Evolutionary conservation across 2,888 invertebrate species (phyloP).

Genomic region (Dryobota labecula): DNA sequence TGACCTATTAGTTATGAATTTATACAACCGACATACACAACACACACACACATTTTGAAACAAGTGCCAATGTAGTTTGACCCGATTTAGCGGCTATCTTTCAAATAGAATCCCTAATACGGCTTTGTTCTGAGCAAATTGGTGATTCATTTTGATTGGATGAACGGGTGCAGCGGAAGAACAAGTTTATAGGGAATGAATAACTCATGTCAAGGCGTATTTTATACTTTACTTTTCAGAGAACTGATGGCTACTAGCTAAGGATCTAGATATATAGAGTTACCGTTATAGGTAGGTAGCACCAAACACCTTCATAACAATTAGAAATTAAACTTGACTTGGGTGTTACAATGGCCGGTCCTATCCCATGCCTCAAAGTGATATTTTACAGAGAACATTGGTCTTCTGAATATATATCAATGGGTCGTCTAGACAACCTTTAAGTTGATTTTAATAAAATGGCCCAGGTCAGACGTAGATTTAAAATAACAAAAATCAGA

Average conservation of each 20-base stretch:
- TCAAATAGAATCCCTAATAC: conserved; percentile 68
- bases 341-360: neutral
- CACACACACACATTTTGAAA: too few relatives aligned
- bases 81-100: conserved; percentile 21
- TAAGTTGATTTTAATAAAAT: too few relatives aligned
- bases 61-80: neutral
- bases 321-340: neutral
- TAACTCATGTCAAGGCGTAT: conserved; percentile 25
- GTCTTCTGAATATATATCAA: too few relatives aligned
- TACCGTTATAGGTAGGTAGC: too few relatives aligned
- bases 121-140: conserved; percentile 68
- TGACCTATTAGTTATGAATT: too few relatives aligned
- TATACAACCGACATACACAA: too few relatives aligned
- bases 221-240: neutral
- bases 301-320: neutral
- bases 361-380: too few relatives aligned
- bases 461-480: too few relatives aligned
- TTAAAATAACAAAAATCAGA: too few relatives aligned
- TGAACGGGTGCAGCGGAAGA: conserved; percentile 47
- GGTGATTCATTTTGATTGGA: conserved; percentile 79
- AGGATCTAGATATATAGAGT: too few relatives aligned
- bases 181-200: conserved; percentile 13
- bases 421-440: too few relatives aligned
- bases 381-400: too few relatives aligned
- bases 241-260: neutral